Evolutionary conservation across 2,113 vertebrate species (phyloP).

Genomic region (Paracanthobrama guichenoti): DNA sequence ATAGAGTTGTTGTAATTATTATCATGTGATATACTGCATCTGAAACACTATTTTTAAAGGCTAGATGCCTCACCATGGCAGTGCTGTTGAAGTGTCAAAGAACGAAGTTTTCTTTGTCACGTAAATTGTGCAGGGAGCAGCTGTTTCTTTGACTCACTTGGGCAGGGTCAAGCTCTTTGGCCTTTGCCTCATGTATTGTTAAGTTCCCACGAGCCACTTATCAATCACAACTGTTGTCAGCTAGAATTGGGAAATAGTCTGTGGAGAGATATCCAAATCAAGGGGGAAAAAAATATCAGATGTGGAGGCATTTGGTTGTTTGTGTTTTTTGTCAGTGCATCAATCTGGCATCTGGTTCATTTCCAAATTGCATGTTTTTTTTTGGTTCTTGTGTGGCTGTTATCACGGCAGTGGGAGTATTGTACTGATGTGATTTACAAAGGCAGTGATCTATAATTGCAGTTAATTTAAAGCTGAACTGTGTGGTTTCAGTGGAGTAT

Average conservation of each 20-base stretch:
- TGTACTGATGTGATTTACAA: not conserved
- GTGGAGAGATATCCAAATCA: not conserved
- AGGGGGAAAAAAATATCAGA: not conserved
- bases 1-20: conserved; percentile 22
- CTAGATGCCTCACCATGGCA: conserved; percentile 13
- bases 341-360: not conserved
- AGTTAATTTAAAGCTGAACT: not conserved
- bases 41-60: not conserved
- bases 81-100: not conserved
- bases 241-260: conserved; percentile 19
- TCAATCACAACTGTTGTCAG: conserved; percentile 67
- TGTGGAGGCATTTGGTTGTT: conserved; percentile 21
- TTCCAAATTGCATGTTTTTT: not conserved
- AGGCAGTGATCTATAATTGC: not conserved
- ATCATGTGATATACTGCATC: not conserved
- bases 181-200: conserved; percentile 57
- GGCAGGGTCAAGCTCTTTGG: conserved; percentile 41
- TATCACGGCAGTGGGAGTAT: not conserved
- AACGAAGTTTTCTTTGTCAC: conserved; percentile 33
- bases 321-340: not conserved
- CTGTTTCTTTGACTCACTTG: conserved; percentile 51
- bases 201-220: conserved; percentile 66
- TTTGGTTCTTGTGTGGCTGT: not conserved
- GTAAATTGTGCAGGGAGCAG: conserved; percentile 41
- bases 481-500: not conserved